A percentile compares a stretch with the other conserved stretches of the same genome.
These are phyloP conservation scores for Miniopterus natalensis DNA, from an alignment of 2,113 vertebrate genomes.

Conservation along the genomic window DNA sequence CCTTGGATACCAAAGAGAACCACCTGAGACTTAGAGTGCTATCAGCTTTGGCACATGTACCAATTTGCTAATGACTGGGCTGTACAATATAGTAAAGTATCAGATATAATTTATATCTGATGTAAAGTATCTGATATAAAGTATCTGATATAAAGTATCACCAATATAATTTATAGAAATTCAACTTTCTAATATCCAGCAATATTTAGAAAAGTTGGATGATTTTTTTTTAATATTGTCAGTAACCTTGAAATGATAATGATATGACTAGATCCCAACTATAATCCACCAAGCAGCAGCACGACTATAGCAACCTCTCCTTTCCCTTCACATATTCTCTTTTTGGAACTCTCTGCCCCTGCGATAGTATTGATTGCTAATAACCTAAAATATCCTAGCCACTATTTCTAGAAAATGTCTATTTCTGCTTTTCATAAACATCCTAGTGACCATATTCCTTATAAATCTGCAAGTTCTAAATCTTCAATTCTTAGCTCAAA, in stretches of 20 bases:
- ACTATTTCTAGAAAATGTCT: conserved; percentile 20
- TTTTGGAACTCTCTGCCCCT: background rate
- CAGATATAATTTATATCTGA: background rate
- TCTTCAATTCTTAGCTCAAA: conserved; percentile 28
- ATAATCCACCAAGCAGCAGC: background rate
- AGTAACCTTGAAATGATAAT: background rate
- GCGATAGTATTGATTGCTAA: background rate
- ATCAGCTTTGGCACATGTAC: background rate
- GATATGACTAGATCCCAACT: background rate
- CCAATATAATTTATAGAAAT: background rate
- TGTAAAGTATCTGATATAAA: too few relatives aligned
- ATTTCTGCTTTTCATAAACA: conserved; percentile 34
- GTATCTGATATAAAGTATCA: background rate
- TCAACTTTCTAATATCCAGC: conserved; percentile 5
- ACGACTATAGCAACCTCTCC: too few relatives aligned
- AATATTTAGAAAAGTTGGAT: background rate
- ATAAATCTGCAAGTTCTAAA: background rate
- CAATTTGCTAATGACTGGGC: background rate
- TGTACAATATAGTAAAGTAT: background rate
- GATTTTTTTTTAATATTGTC: background rate
- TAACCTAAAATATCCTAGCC: background rate
- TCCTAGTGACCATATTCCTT: background rate
- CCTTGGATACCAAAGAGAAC: background rate
- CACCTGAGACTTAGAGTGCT: background rate
- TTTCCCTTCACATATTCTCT: background rate